phyloP scores from a whole-genome alignment of 1,140 invertebrate species.

The Cephus cinctus region DNA sequence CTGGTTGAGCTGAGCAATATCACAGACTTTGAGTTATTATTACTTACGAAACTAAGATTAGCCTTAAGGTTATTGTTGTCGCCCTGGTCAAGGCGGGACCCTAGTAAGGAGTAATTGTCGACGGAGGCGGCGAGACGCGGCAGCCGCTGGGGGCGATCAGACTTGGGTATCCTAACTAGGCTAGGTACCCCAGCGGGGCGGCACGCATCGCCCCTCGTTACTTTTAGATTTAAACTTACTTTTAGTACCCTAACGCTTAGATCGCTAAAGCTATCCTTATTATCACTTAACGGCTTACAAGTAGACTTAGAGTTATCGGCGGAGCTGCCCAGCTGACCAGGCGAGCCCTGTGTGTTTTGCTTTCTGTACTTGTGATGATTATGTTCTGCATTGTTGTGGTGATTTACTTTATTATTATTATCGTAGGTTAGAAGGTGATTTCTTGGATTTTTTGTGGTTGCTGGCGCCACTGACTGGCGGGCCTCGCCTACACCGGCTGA shows the following conservation, averaged over 20 bases:
- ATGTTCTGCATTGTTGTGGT: conserved; percentile 56
- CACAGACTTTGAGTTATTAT: conserved; percentile 57
- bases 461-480: conserved; percentile 54
- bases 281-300: conserved; percentile 59
- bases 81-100: conserved; percentile 50
- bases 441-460: conserved; percentile 54
- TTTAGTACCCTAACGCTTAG: conserved; percentile 57
- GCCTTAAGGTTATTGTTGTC: conserved; percentile 56
- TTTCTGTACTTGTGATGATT: conserved; percentile 57
- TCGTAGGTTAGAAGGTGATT: conserved; percentile 55
- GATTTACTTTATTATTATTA: conserved; percentile 53
- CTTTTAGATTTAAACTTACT: conserved; percentile 47
- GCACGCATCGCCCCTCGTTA: conserved; percentile 44
- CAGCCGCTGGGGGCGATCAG: conserved; percentile 54
- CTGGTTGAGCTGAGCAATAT: conserved; percentile 58
- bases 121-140: conserved; percentile 49
- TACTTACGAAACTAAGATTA: conserved; percentile 55
- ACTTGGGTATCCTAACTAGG: conserved; percentile 60
- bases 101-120: conserved; percentile 55
- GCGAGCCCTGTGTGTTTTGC: conserved; percentile 50
- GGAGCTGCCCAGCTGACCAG: conserved; percentile 52
- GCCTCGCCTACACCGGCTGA: conserved; percentile 51
- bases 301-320: conserved; percentile 57
- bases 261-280: conserved; percentile 57
- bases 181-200: conserved; percentile 54